phyloP scores from a whole-genome alignment of 2,113 vertebrate genomes.

The Dicentrarchus labrax region DNA sequence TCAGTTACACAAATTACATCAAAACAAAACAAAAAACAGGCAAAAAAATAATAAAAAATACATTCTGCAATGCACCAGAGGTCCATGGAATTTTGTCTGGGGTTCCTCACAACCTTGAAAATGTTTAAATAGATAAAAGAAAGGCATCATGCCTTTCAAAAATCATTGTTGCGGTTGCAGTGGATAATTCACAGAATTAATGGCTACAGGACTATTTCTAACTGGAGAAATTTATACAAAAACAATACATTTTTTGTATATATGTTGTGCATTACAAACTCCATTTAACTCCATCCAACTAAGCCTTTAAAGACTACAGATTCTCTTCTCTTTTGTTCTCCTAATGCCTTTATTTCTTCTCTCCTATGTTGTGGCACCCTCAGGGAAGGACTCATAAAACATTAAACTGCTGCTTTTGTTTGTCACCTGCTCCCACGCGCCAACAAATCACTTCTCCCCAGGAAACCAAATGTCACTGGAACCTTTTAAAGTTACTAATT shows the following conservation, averaged over 20 bases:
- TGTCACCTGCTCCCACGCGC: slow-evolving; percentile 20
- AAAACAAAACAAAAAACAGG: too few relatives aligned
- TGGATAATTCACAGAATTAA: background rate
- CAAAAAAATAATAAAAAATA: too few relatives aligned
- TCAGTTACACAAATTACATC: too few relatives aligned
- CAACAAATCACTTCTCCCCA: slow-evolving; percentile 58
- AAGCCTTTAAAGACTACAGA: too few relatives aligned
- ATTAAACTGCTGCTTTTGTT: slow-evolving; percentile 63
- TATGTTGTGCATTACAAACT: background rate
- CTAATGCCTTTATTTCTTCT: slow-evolving; percentile 40
- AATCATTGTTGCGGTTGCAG: background rate
- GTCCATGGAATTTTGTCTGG: too few relatives aligned
- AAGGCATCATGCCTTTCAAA: background rate
- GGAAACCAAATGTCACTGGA: slow-evolving; percentile 68
- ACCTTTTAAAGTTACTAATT: slow-evolving; percentile 67
- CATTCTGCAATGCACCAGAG: too few relatives aligned
- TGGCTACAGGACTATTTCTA: too few relatives aligned
- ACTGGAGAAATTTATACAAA: too few relatives aligned
- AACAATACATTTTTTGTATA: background rate
- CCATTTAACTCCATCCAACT: background rate
- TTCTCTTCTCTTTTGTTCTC: background rate
- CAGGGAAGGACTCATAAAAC: slow-evolving; percentile 68
- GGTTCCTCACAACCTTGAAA: too few relatives aligned
- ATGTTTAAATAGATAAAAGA: too few relatives aligned
- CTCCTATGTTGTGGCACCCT: slow-evolving; percentile 9